Evolutionary conservation across 2,888 invertebrate genomes (phyloP).

Genomic region (Drosophila putrida): DNA sequence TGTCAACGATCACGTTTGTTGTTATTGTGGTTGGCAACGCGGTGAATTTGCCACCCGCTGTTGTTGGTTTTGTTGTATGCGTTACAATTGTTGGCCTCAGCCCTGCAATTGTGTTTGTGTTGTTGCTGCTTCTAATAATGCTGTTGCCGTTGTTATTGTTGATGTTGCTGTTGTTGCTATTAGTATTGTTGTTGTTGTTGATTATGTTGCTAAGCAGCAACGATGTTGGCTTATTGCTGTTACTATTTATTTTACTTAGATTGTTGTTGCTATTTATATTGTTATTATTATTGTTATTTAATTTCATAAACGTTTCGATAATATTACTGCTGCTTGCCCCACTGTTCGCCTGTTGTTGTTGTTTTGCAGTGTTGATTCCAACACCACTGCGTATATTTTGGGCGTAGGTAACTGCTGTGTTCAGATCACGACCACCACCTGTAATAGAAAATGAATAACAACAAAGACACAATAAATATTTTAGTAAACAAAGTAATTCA

Average conservation of each 20-base stretch:
- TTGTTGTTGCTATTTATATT: conserved; percentile 83
- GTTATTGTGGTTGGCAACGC: conserved; percentile 56
- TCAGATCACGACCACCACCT: conserved; percentile 95
- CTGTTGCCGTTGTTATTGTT: conserved; percentile 38
- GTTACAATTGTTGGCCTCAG: conserved; percentile 44
- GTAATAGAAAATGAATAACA: conserved; percentile 51
- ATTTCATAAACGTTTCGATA: conserved; percentile 27
- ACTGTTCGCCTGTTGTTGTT: conserved; percentile 21
- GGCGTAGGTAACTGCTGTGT: conserved; percentile 90
- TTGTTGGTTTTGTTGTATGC: conserved; percentile 53
- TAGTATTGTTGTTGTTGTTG: conserved; percentile 28
- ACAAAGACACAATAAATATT: not conserved
- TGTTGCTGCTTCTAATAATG: conserved; percentile 15
- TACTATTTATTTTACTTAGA: conserved; percentile 21
- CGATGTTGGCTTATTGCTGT: conserved; percentile 50
- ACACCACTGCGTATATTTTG: conserved; percentile 85
- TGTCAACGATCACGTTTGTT: conserved; percentile 45
- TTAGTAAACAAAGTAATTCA: too few relatives aligned
- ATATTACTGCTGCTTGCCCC: conserved; percentile 48
- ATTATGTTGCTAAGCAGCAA: conserved; percentile 42
- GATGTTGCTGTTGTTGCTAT: conserved; percentile 27
- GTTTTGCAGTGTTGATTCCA: conserved; percentile 62
- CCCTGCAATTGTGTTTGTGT: conserved; percentile 18
- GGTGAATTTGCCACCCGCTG: conserved; percentile 55
- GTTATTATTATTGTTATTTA: conserved; percentile 63